A percentile compares a stretch with the other conserved stretches of the same genome.
These are phyloP conservation scores for Ceratitis capitata DNA, from an alignment of 1,140 invertebrate species.

Conservation along the genomic window DNA sequence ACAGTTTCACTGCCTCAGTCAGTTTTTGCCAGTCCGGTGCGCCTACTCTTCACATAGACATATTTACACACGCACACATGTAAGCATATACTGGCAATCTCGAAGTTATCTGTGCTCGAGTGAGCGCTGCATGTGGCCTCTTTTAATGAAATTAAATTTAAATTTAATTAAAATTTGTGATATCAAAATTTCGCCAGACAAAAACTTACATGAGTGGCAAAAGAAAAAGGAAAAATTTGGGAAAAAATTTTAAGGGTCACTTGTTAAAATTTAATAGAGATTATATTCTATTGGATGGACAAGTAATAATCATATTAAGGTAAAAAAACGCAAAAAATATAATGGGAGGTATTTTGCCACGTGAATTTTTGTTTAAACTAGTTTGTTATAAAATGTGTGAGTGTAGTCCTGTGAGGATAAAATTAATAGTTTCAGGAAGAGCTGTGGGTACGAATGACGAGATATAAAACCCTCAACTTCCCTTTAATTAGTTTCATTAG, in stretches of 20 bases:
- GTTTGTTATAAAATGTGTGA: too few relatives aligned
- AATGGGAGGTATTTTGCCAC: too few relatives aligned
- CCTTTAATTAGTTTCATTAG: too few relatives aligned
- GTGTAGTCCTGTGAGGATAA: too few relatives aligned
- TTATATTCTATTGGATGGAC: not conserved
- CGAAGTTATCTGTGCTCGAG: not conserved
- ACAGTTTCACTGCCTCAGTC: not conserved
- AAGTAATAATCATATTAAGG: not conserved
- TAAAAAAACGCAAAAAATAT: too few relatives aligned
- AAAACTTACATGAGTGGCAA: not conserved
- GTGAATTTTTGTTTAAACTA: too few relatives aligned
- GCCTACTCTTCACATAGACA: not conserved
- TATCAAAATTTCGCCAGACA: not conserved
- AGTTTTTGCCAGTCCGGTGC: not conserved
- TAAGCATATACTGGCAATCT: not conserved
- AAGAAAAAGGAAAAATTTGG: not conserved
- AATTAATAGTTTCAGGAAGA: too few relatives aligned
- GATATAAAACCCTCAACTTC: too few relatives aligned
- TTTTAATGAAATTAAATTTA: not conserved
- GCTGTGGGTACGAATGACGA: too few relatives aligned
- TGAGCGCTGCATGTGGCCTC: not conserved
- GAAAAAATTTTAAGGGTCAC: not conserved
- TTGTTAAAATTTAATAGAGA: not conserved
- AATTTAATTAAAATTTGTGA: constrained; percentile 24
- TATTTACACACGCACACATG: not conserved